Conservation (phyloP, 2,113 vertebrate species). For the Ptychochromis oligacanthus region DNA sequence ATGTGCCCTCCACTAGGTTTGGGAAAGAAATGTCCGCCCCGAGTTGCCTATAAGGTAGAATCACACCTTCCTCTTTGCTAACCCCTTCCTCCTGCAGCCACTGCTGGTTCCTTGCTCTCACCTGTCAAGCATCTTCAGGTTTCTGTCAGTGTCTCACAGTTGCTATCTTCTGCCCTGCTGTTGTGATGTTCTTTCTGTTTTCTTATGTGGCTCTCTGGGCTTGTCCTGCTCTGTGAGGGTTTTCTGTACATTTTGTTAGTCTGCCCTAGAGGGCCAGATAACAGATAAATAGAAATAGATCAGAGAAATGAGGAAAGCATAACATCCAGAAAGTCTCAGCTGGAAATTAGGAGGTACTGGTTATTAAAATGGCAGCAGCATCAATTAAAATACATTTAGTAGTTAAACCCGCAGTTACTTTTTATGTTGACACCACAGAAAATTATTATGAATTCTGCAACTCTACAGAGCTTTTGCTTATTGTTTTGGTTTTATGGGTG, state of each 20-base stretch:
- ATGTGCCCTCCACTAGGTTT: constrained; percentile 99
- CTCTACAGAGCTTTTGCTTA: neutral
- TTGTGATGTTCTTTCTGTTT: constrained; percentile 45
- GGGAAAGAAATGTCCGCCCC: constrained; percentile 98
- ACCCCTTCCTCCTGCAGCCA: constrained; percentile 21
- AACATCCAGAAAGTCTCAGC: neutral
- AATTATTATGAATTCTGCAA: neutral
- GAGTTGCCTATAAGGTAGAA: constrained; percentile 99
- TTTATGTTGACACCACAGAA: neutral
- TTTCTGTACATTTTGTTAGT: constrained; percentile 1
- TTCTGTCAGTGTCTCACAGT: constrained; percentile 56
- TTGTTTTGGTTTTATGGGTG: neutral
- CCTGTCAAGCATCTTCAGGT: constrained; percentile 52
- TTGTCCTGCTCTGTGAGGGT: constrained; percentile 6
- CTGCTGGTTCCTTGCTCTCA: constrained; percentile 42
- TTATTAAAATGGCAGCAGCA: constrained; percentile 2
- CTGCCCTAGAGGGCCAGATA: neutral
- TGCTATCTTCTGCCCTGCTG: constrained; percentile 24
- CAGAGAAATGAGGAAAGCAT: neutral
- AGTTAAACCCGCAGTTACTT: neutral
- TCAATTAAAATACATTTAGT: neutral
- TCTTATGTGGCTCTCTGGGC: constrained; percentile 24
- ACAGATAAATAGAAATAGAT: neutral
- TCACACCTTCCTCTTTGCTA: constrained; percentile 3
- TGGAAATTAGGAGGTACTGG: neutral